A percentile compares a stretch with the other conserved stretches of the same genome.
Conservation (phyloP, 2,888 invertebrate genomes). For the Timandra comae region DNA sequence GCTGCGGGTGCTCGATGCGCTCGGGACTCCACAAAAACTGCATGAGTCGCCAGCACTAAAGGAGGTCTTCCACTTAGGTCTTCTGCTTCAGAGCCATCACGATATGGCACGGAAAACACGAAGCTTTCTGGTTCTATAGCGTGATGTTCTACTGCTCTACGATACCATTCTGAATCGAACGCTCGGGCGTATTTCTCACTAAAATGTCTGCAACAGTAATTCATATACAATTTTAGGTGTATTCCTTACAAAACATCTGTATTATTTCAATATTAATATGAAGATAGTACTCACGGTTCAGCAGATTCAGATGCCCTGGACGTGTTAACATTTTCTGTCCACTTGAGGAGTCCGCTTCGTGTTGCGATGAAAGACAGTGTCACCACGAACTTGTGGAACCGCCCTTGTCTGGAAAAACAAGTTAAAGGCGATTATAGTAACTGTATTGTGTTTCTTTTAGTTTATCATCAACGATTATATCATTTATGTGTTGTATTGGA, state of each 20-base stretch:
- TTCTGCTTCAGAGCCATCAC: constrained; percentile 77
- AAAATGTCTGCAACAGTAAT: constrained; percentile 80
- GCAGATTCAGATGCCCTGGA: constrained; percentile 71
- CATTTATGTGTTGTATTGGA: too few species aligned
- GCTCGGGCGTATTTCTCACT: constrained; percentile 87
- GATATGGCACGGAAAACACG: constrained; percentile 91
- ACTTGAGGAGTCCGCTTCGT: constrained; percentile 90
- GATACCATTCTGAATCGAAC: constrained; percentile 93
- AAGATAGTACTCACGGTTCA: constrained; percentile 79
- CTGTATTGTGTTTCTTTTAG: not conserved
- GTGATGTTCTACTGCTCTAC: constrained; percentile 93
- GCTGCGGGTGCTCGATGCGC: constrained; percentile 92
- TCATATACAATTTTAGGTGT: too few species aligned
- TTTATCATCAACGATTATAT: too few species aligned
- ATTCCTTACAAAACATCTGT: too few species aligned
- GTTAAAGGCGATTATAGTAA: not conserved
- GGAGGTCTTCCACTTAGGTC: constrained; percentile 76
- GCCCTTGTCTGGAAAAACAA: constrained; percentile 85
- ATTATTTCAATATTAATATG: too few species aligned
- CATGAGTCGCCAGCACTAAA: constrained; percentile 92
- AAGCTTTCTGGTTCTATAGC: constrained; percentile 91
- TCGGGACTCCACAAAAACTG: constrained; percentile 89
- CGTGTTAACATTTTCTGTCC: constrained; percentile 83
- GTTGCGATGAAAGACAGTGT: constrained; percentile 92
- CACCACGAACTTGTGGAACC: constrained; percentile 89